Evolutionary conservation across 1,140 invertebrate species (phyloP).

Genomic region (Hesperophylax magnus): DNA sequence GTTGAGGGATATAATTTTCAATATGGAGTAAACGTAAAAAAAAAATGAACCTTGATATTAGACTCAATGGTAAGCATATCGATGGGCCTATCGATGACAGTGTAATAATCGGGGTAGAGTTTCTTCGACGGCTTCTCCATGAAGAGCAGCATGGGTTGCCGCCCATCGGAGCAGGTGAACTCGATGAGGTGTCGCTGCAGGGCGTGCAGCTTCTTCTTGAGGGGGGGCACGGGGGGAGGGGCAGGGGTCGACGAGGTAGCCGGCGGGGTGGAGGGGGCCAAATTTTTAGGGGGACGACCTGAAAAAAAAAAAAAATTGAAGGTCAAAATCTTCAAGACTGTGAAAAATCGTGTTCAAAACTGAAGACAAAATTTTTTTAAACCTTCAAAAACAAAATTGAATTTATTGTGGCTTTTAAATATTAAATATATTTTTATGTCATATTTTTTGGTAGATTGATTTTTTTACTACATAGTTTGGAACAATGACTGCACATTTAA

Average conservation of each 20-base stretch:
- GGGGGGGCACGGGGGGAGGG: slow-evolving; percentile 68
- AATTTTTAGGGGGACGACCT: slow-evolving; percentile 53
- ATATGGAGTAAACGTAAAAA: no score
- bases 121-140: slow-evolving; percentile 98
- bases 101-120: slow-evolving; percentile 96
- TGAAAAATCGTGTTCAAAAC: no score
- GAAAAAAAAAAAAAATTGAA: slow-evolving; percentile 17
- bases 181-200: slow-evolving; percentile 85
- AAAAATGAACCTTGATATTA: slow-evolving; percentile 92
- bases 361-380: no score
- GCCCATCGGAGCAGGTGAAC: slow-evolving; percentile 83
- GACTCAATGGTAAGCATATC: slow-evolving; percentile 95
- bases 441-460: no score
- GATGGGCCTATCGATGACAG: slow-evolving; percentile 94
- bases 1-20: no score
- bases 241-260: slow-evolving; percentile 62
- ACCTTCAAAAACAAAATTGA: no score
- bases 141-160: slow-evolving; percentile 92
- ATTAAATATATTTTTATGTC: no score
- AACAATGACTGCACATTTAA: no score
- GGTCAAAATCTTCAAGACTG: no score
- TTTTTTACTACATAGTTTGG: no score
- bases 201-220: slow-evolving; percentile 81
- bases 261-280: slow-evolving; percentile 50
- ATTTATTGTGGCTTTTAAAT: no score